phyloP scores from a whole-genome alignment of 2,888 invertebrate genomes.

The Yponomeuta cagnagella region DNA sequence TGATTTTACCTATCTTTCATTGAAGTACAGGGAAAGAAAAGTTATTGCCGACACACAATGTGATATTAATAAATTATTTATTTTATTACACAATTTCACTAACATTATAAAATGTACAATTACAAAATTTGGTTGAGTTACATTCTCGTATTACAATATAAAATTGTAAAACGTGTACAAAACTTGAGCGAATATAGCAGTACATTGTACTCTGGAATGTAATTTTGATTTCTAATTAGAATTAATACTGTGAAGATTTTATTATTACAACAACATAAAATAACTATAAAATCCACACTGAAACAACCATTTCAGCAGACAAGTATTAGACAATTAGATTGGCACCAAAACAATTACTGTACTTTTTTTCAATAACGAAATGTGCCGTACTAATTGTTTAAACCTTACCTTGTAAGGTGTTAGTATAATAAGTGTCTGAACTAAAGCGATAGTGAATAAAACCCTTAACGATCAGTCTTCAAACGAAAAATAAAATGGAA shows the following conservation, averaged over 20 bases:
- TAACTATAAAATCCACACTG: neutral
- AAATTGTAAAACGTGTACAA: slow-evolving; percentile 24
- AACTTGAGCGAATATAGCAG: neutral
- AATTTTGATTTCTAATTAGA: neutral
- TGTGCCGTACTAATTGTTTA: too few relatives aligned
- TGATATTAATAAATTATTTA: slow-evolving; percentile 12
- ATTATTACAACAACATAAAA: neutral
- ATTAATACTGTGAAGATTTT: slow-evolving; percentile 9
- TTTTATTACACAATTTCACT: slow-evolving; percentile 11
- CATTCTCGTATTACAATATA: slow-evolving; percentile 28
- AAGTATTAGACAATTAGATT: neutral
- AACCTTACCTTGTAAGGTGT: too few relatives aligned
- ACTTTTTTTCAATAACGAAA: neutral
- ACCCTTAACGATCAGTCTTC: slow-evolving; percentile 66
- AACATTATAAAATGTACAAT: slow-evolving; percentile 66
- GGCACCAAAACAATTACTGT: too few relatives aligned
- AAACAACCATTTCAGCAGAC: neutral
- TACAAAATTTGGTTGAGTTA: slow-evolving; percentile 48
- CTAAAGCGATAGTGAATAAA: neutral
- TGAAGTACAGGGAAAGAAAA: slow-evolving; percentile 18
- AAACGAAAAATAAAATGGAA: slow-evolving; percentile 44
- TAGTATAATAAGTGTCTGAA: too few relatives aligned
- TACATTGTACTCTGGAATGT: neutral
- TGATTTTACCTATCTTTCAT: slow-evolving; percentile 27
- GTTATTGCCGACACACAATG: slow-evolving; percentile 18